Evolutionary conservation across 2,797 vertebrate genomes (phyloP), one percentile per base, ranked within the genome.

Genomic region (Prionace glauca): DNA sequence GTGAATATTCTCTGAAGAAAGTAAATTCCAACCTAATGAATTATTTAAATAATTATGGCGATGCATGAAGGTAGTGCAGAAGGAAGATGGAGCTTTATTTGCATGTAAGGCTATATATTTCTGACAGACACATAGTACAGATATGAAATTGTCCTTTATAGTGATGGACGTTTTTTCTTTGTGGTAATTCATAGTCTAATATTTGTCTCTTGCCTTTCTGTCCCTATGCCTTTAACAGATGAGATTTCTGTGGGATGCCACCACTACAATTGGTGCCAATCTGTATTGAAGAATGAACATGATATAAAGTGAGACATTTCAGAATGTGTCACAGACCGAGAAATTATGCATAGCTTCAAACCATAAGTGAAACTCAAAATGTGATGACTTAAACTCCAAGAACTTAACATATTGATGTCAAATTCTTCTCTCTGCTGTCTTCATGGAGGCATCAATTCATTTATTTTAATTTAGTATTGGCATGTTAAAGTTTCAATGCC

Each of bases 121-220:
- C 92, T 72, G 92, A 94, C 10, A 32, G 88, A 91, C 9, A 41
- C 67, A 94, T 26, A 11, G 41, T 29, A 24, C 92, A 72, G 92
- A 91, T 91, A 65, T 94, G n/a, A 72, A 36, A 94, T 71, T 65
- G 88, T 91, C 60, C 88, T 45, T 93, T 69, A 69, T n/a, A 65
- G 69, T 8, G 67, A 50, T 5, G 5, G 14, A 45, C 26, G 71
- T 93, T 72, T 71, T 91, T 65, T 91, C 11, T 36, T 20, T 94
- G 36, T 94, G 36, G 7, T 71, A 72, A 94, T 32, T 32, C 29
- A 1, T 72, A 50, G 41, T 45, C 67, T 72, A 8, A 18, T 72
- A 36, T 36, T 67, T 92, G 18, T 67, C 29, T 91, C 88, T n/a
- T 67, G 62, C 60, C 62, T 67, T 94, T 41, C 67, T 94, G 69